Conservation (phyloP, 2,888 invertebrate species). For the Epirrhoe alternata region DNA sequence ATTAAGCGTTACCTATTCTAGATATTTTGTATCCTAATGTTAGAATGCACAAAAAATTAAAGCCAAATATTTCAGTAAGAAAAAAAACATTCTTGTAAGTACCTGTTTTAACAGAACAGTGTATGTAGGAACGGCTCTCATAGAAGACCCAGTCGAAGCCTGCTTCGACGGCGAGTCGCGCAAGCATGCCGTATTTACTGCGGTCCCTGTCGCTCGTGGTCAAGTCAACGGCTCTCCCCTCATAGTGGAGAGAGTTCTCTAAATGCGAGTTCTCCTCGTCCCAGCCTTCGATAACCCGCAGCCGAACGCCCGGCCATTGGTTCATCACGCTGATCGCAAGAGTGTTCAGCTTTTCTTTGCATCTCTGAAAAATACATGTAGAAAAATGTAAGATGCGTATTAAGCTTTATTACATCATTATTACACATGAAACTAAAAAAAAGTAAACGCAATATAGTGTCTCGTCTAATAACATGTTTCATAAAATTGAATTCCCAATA, state of each 20-base stretch:
- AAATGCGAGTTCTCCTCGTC: conserved; percentile 93
- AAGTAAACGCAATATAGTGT: not conserved
- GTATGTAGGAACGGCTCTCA: conserved; percentile 96
- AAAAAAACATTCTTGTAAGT: conserved; percentile 56
- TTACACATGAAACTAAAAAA: not conserved
- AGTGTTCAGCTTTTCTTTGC: conserved; percentile 97
- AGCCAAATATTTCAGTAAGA: not conserved
- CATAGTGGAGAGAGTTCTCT: conserved; percentile 96
- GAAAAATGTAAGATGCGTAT: not conserved
- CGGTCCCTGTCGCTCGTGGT: conserved; percentile 97
- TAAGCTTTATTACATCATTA: not conserved
- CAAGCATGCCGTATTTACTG: conserved; percentile 98
- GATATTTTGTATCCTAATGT: no score
- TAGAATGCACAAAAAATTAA: no score
- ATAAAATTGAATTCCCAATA: not conserved
- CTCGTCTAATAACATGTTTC: not conserved
- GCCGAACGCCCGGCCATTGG: conserved; percentile 97
- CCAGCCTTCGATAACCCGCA: conserved; percentile 98
- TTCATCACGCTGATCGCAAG: conserved; percentile 98
- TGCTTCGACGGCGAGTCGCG: conserved; percentile 97
- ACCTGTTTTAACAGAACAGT: conserved; percentile 99
- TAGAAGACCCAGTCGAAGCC: conserved; percentile 99
- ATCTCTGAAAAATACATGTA: conserved; percentile 89
- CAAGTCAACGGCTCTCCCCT: conserved; percentile 98
- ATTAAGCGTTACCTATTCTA: no score